Evolutionary conservation across 2,888 invertebrate genomes (phyloP).

Genomic region (Bombylius major): DNA sequence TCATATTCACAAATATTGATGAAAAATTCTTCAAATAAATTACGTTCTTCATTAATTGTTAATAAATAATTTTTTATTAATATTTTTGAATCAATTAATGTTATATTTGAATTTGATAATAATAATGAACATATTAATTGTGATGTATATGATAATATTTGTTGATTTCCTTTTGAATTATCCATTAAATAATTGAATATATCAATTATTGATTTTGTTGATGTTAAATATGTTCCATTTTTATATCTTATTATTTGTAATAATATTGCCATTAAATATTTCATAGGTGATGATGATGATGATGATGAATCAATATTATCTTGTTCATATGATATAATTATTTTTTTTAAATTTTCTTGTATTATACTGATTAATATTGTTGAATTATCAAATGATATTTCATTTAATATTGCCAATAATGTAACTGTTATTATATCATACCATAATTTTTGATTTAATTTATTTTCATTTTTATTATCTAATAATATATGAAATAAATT

Average conservation of each 20-base stretch:
- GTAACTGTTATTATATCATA: slow-evolving; percentile 46
- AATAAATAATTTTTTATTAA: no score
- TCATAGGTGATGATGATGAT: no score
- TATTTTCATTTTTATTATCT: slow-evolving; percentile 21
- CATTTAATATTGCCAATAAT: no score
- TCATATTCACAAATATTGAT: slow-evolving; percentile 47
- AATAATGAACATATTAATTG: slow-evolving; percentile 48
- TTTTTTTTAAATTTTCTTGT: no score
- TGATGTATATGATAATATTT: slow-evolving; percentile 22
- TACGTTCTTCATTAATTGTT: no score
- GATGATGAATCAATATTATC: no score
- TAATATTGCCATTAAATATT: slow-evolving; percentile 28
- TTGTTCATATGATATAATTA: no score
- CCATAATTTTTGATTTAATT: slow-evolving; percentile 23
- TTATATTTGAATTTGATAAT: slow-evolving; percentile 35
- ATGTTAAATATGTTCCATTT: slow-evolving; percentile 48
- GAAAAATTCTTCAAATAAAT: no score
- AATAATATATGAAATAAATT: slow-evolving; percentile 40
- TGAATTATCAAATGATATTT: no score
- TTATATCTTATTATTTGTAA: slow-evolving; percentile 50
- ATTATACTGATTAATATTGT: no score
- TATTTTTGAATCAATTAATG: no score
- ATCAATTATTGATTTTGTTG: slow-evolving; percentile 46
- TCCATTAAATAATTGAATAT: slow-evolving; percentile 23
- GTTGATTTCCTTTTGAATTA: not conserved